Base-by-base conservation (phyloP, 1,140 invertebrate genomes). In the Akabosia matsudoensis region DNA sequence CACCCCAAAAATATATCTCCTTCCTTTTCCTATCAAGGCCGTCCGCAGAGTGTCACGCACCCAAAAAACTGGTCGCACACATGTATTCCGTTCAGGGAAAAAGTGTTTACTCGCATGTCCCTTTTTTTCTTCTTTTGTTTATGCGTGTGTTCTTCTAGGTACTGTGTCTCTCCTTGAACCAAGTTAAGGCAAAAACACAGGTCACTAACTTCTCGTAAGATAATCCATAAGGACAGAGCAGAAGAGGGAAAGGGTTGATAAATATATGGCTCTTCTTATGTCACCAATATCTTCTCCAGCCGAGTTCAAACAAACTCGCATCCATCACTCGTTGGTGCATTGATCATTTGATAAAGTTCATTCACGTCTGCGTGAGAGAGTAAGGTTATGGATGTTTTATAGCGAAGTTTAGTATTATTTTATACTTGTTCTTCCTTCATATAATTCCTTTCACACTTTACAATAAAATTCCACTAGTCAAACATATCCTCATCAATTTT, bases 161-260 rank as follows among this genome's bases (percentile, higher is more conserved):
- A n/a, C 13, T 7, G 61, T n/a, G n/a, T n/a, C 7, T 67, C 28
- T 67, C 61, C 61, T 67, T 67, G 61, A 67, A 31, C 54, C 54
- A 61, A 61, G 13, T 61, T 10, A 67, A 67, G 61, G 61, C 24
- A 67, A 67, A 67, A 30, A 67, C 61, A 31, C 61, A 67, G 61
- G 61, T 67, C 61, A 67, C 61, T 67, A 67, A 28, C 24, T 31
- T 67, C 61, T 67, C 61, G 18, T 18, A 45, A 45, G 37, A 45
- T 45, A 45, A 45, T 45, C 37, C 37, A 45, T 7, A 7, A 45
- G 37, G 37, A 7, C n/a, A n/a, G n/a, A n/a, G n/a, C n/a, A n/a
- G 18, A 45, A 45, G 18, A 45, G 37, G 37, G 37, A 45, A 45
- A 45, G 37, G 37, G 7, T 45, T 10, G n/a, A n/a, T n/a, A n/a